Base-by-base conservation (phyloP, 2,113 vertebrate species). In the Galeopterus variegatus region DNA sequence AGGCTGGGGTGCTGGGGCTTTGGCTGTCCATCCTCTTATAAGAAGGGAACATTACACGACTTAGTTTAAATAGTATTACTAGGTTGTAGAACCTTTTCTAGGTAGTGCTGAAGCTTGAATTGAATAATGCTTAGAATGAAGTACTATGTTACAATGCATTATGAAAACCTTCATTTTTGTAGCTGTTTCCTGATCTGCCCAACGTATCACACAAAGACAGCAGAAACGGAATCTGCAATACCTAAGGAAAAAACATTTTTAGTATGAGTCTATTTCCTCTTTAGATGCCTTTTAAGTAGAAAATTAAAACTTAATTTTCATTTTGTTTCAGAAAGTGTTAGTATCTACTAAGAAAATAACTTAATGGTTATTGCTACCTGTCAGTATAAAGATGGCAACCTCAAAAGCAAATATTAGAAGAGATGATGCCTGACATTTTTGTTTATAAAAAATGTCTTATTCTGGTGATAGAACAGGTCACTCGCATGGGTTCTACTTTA, bases 171-270 rank as follows among this genome's bases (percentile, higher is more conserved):
- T 90, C 81, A 36, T 79, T 13, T 91, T 72, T 10, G 12, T 70
- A 33, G 13, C 1, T 11, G 8, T 88, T 31, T 92, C 75, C 67
- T 77, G 72, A 69, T 52, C 36, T 33, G 0, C 7, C 21, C 67
- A 33, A 75, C 6, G 36, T 1, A 10, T 99, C 98, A 99, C 88
- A 99, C 98, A 97, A 98, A 98, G 73, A 99, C 99, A 41, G 98
- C 98, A 85, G 99, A 98, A 86, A 99, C 99, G 5, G 97, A 98
- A 96, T 99, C 99, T 69, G 99, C 99, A 92, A 99, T 99, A 93
- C 99, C 99, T 99, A 96, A 95, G 93, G 96, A 80, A 31, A 54
- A 70, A 28, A 69, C 76, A 28, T 21, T 0, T n/a, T 94, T 92
- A 33, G 87, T 31, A 69, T 0, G 4, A 65, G 28, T 31, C 65